Evolutionary conservation across 2,797 vertebrate species (phyloP).

Genomic region (Falco naumanni): DNA sequence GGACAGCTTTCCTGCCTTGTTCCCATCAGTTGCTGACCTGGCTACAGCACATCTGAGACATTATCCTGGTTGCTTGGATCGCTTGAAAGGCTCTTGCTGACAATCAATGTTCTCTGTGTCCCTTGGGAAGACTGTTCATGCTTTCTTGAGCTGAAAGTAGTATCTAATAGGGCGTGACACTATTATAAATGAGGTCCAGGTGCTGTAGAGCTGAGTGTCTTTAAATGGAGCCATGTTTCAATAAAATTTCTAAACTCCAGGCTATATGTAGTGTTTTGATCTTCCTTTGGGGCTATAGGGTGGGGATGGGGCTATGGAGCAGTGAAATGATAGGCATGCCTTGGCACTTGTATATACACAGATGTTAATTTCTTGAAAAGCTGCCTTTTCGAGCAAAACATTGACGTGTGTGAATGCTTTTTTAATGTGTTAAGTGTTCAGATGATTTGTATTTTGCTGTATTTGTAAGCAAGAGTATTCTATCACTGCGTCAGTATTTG

Average conservation of each 20-base stretch:
- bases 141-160: neutral
- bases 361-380: neutral
- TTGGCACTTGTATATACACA: neutral
- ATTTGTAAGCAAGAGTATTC: neutral
- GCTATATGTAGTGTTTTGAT: neutral
- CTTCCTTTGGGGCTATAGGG: neutral
- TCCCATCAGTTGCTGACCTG: fast-evolving
- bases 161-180: neutral
- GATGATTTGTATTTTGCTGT: neutral
- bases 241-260: neutral
- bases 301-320: neutral
- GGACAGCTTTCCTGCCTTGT: neutral
- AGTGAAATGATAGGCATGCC: neutral
- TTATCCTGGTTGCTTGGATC: neutral
- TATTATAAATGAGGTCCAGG: neutral
- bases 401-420: neutral
- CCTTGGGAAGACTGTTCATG: neutral
- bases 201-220: neutral
- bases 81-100: neutral
- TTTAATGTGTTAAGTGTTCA: neutral
- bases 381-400: neutral
- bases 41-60: neutral
- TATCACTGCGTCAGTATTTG: neutral
- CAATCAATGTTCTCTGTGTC: neutral
- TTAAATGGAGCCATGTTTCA: neutral